Conservation (phyloP, 2,113 vertebrate genomes). For the Alethe castanea region DNA sequence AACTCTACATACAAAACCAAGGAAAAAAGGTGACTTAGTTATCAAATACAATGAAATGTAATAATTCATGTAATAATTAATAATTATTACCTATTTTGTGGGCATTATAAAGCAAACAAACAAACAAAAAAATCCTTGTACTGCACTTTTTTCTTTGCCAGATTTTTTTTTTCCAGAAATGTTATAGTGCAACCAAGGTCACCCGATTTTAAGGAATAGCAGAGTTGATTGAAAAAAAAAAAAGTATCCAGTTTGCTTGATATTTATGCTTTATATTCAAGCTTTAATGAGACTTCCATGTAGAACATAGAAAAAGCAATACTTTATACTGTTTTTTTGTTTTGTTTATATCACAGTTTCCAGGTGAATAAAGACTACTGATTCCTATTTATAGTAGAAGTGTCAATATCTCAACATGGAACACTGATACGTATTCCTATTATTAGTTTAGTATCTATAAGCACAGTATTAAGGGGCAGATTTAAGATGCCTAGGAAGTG, state of each 20-base stretch:
- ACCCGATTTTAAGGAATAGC: background rate
- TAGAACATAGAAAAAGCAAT: background rate
- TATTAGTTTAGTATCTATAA: background rate
- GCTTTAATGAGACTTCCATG: background rate
- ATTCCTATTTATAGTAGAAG: background rate
- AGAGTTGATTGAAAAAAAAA: rapidly evolving
- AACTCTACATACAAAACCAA: background rate
- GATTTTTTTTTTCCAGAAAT: background rate
- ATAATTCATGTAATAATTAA: background rate
- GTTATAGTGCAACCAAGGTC: background rate
- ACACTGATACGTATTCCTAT: rapidly evolving
- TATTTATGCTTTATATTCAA: background rate
- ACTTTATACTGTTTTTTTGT: background rate
- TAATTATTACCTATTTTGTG: background rate
- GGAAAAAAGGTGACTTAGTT: background rate
- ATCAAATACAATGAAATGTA: background rate
- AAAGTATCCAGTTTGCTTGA: background rate
- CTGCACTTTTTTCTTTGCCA: too few species aligned
- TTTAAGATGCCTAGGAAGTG: background rate
- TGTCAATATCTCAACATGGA: background rate
- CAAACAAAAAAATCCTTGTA: background rate
- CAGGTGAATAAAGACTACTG: background rate
- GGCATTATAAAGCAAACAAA: background rate
- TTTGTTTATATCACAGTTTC: background rate
- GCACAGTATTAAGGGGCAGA: background rate